Evolutionary conservation across 2,888 invertebrate genomes (phyloP).

Genomic region (Trachelus iudaicus): DNA sequence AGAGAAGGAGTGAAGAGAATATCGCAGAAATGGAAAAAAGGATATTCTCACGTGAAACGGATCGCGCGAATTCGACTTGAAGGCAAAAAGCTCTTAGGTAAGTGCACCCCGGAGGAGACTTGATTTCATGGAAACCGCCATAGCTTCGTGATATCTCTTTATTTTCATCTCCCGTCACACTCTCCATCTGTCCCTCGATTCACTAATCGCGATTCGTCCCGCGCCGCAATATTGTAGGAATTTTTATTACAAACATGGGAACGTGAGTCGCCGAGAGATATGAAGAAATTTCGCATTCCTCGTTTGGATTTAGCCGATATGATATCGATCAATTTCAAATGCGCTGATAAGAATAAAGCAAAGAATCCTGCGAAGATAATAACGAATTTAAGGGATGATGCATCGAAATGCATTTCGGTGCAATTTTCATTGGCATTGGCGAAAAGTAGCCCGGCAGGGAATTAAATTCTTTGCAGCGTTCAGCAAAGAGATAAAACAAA

Average conservation of each 20-base stretch:
- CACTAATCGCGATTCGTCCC: neutral
- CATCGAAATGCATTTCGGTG: too few species aligned
- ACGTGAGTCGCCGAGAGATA: too few species aligned
- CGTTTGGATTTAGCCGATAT: too few species aligned
- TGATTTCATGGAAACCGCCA: neutral
- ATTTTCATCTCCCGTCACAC: neutral
- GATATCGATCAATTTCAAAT: too few species aligned
- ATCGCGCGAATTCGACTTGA: neutral
- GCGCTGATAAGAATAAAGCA: too few species aligned
- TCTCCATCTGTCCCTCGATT: neutral
- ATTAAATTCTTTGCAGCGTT: slow-evolving; percentile 30
- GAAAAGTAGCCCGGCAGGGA: slow-evolving; percentile 6
- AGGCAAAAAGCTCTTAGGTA: neutral
- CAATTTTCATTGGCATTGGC: neutral
- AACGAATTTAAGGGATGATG: neutral
- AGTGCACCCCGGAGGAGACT: neutral
- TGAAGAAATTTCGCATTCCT: too few species aligned
- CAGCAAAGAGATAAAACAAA: slow-evolving; percentile 19
- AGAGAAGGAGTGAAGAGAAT: neutral
- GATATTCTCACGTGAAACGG: neutral
- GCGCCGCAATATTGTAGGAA: too few species aligned
- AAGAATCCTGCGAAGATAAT: neutral
- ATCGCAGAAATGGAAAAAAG: neutral
- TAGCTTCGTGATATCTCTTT: neutral
- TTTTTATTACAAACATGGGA: too few species aligned